Conservation (phyloP, 2,797 vertebrate genomes). For the Neoniphon sammara region DNA sequence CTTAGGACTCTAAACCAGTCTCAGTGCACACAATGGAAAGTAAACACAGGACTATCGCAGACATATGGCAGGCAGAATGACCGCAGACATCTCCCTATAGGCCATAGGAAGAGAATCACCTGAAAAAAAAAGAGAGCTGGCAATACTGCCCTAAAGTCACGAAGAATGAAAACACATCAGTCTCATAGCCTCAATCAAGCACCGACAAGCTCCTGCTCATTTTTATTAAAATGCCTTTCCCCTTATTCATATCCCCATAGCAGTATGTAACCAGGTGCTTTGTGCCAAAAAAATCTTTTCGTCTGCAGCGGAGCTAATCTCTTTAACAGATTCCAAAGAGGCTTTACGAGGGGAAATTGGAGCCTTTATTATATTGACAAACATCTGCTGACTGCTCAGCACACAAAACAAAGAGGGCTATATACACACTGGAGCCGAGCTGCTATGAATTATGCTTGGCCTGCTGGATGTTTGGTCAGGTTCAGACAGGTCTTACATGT, state of each 20-base stretch:
- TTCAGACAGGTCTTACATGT: slow-evolving; percentile 24
- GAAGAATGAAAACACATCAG: not conserved
- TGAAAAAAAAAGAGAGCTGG: not conserved
- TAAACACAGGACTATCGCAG: not conserved
- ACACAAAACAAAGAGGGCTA: not conserved
- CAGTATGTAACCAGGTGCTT: slow-evolving; percentile 1
- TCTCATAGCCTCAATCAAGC: slow-evolving; percentile 10
- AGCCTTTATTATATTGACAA: slow-evolving; percentile 15
- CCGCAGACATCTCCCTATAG: not conserved
- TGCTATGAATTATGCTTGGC: not conserved
- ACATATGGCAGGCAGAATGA: not conserved
- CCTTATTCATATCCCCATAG: slow-evolving; percentile 47
- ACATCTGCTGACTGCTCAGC: slow-evolving; percentile 1
- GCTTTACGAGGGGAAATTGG: slow-evolving; percentile 48
- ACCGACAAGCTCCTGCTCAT: slow-evolving; percentile 18
- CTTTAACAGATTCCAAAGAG: slow-evolving; percentile 52
- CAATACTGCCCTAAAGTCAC: not conserved
- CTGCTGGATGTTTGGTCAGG: slow-evolving; percentile 19
- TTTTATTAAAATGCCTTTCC: slow-evolving; percentile 54
- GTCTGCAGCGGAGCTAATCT: slow-evolving; percentile 47
- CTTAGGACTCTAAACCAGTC: not conserved
- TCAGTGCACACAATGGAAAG: not conserved
- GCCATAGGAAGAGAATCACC: not conserved
- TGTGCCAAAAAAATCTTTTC: slow-evolving; percentile 23
- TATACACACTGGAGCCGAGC: not conserved